Evolutionary conservation across 1,140 invertebrate species (phyloP).

Genomic region (Cydia splendana): DNA sequence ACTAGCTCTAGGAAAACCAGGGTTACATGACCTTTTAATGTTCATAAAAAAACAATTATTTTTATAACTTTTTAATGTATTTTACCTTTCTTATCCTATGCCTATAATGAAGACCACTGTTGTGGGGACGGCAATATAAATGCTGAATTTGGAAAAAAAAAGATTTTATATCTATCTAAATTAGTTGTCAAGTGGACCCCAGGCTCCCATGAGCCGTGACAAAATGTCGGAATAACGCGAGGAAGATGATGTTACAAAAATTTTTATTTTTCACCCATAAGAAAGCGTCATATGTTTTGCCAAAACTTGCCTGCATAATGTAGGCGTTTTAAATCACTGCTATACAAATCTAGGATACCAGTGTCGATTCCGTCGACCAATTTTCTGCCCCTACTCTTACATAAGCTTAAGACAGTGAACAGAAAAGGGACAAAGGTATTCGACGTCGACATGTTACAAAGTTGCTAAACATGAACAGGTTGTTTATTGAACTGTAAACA

Average conservation of each 20-base stretch:
- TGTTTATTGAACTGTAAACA: conserved; percentile 31
- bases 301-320: neutral
- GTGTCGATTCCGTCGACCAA: neutral
- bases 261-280: too few relatives aligned
- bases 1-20: neutral
- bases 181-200: too few relatives aligned
- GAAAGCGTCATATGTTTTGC: neutral
- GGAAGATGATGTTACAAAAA: too few relatives aligned
- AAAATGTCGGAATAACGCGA: too few relatives aligned
- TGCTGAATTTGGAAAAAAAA: too few relatives aligned
- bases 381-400: neutral
- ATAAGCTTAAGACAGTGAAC: neutral
- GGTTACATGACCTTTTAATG: neutral
- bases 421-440: neutral
- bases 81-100: too few relatives aligned
- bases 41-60: too few relatives aligned
- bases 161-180: too few relatives aligned
- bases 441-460: neutral
- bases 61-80: too few relatives aligned
- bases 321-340: neutral
- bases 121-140: too few relatives aligned
- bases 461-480: neutral
- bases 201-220: too few relatives aligned
- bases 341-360: neutral
- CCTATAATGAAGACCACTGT: too few relatives aligned